These are phyloP conservation scores for Cromileptes altivelis DNA, from an alignment of 2,113 vertebrate genomes.

Conservation along the genomic window DNA sequence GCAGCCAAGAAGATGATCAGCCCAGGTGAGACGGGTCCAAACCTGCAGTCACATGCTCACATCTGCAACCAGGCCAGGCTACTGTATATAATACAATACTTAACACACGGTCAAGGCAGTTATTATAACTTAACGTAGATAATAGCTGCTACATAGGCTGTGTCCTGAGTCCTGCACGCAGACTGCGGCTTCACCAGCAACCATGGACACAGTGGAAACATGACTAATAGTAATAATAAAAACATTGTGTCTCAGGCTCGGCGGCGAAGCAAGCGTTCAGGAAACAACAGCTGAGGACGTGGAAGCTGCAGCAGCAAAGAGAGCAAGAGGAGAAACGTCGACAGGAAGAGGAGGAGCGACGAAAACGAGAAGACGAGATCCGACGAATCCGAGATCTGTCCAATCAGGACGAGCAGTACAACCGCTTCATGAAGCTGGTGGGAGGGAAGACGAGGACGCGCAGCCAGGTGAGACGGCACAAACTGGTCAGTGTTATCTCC, in stretches of 20 bases:
- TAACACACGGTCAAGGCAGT: too few relatives aligned
- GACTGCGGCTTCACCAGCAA: too few relatives aligned
- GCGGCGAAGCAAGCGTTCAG: slow-evolving; percentile 90
- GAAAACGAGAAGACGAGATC: slow-evolving; percentile 97
- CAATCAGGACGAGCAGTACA: slow-evolving; percentile 99
- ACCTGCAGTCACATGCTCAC: background rate
- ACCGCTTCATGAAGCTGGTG: slow-evolving; percentile 98
- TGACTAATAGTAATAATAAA: too few relatives aligned
- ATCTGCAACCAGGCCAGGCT: too few relatives aligned
- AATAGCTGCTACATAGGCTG: too few relatives aligned
- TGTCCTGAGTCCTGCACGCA: too few relatives aligned
- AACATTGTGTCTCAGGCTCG: slow-evolving; percentile 35
- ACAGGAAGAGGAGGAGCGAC: slow-evolving; percentile 91
- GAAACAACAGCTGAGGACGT: slow-evolving; percentile 92
- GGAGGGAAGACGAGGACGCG: slow-evolving; percentile 89
- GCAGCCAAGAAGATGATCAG: slow-evolving; percentile 86
- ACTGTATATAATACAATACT: too few relatives aligned
- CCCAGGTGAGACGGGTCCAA: slow-evolving; percentile 67
- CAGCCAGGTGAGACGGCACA: slow-evolving; percentile 85
- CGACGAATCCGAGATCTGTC: slow-evolving; percentile 95
- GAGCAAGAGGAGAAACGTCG: slow-evolving; percentile 89
- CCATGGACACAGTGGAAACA: too few relatives aligned
- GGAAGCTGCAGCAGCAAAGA: slow-evolving; percentile 92
- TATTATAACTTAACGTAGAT: too few relatives aligned
- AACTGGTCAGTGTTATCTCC: too few relatives aligned